These are phyloP conservation scores for Malacoctenus gilli DNA, from an alignment of 2,797 vertebrate genomes.

Conservation along the genomic window DNA sequence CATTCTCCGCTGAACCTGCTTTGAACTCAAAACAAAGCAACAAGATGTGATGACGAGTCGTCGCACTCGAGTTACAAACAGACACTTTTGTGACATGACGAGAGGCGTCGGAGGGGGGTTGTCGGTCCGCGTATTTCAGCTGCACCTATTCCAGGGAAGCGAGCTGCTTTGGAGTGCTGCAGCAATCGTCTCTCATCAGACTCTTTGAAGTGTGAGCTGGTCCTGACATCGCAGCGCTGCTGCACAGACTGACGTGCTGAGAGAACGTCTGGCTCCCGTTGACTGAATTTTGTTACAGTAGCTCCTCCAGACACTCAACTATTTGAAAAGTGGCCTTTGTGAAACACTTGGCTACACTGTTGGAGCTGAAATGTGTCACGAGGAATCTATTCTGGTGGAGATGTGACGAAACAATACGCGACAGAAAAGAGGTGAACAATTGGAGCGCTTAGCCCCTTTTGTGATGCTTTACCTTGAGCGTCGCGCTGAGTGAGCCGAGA, in stretches of 20 bases:
- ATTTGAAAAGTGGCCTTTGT: not conserved
- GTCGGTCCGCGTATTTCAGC: constrained; percentile 10
- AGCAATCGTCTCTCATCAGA: not conserved
- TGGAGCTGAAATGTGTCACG: not conserved
- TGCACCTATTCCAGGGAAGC: constrained; percentile 16
- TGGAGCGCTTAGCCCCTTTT: not conserved
- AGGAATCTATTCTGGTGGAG: not conserved
- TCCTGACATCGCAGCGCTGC: not conserved
- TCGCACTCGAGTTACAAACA: constrained; percentile 10
- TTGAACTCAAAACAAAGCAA: constrained; percentile 12
- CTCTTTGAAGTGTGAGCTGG: constrained; percentile 3
- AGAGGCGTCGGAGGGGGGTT: constrained; percentile 1
- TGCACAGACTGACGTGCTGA: not conserved
- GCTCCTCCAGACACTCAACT: not conserved
- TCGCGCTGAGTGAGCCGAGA: not conserved
- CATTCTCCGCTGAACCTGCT: constrained; percentile 11
- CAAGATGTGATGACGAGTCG: not conserved
- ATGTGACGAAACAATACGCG: too few relatives aligned
- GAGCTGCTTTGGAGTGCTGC: not conserved
- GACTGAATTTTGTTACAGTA: not conserved
- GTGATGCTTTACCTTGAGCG: not conserved
- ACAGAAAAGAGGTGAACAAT: not conserved
- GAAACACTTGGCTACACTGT: not conserved
- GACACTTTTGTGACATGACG: constrained; percentile 14
- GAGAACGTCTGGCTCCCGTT: not conserved